A percentile compares a stretch with the other conserved stretches of the same genome.
Conservation (phyloP, 2,888 invertebrate species). For the Leptinotarsa rubiginosa region DNA sequence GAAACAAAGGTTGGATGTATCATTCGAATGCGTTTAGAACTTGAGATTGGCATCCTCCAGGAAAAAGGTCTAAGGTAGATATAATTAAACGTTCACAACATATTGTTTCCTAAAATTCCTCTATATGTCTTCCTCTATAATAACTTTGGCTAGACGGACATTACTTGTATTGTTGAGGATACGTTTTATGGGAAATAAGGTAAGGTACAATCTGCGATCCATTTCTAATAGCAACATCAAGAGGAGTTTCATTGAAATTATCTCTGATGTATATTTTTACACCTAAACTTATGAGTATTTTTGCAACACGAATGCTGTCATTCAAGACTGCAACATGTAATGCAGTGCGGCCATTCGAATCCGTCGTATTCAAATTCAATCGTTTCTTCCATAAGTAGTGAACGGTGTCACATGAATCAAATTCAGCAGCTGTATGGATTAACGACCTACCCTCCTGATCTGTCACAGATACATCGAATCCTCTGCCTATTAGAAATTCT, state of each 20-base stretch:
- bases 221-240: not conserved
- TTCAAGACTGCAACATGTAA: not conserved
- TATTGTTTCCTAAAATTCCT: too few species aligned
- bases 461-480: not conserved
- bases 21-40: too few species aligned
- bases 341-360: not conserved
- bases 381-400: not conserved
- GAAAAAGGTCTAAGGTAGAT: too few species aligned
- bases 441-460: conserved; percentile 7
- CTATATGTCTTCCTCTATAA: too few species aligned
- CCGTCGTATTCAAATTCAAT: not conserved
- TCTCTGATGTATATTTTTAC: not conserved
- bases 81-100: too few species aligned
- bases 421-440: conserved; percentile 13
- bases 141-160: too few species aligned
- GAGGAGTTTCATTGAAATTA: not conserved
- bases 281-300: not conserved
- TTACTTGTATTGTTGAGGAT: not conserved
- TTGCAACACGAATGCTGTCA: not conserved
- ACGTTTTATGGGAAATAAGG: not conserved
- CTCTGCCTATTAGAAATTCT: not conserved
- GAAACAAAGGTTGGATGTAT: not conserved
- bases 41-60: too few species aligned
- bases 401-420: not conserved
- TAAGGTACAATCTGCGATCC: not conserved